phyloP scores from a whole-genome alignment of 2,113 vertebrate genomes.

The Cavia porcellus region DNA sequence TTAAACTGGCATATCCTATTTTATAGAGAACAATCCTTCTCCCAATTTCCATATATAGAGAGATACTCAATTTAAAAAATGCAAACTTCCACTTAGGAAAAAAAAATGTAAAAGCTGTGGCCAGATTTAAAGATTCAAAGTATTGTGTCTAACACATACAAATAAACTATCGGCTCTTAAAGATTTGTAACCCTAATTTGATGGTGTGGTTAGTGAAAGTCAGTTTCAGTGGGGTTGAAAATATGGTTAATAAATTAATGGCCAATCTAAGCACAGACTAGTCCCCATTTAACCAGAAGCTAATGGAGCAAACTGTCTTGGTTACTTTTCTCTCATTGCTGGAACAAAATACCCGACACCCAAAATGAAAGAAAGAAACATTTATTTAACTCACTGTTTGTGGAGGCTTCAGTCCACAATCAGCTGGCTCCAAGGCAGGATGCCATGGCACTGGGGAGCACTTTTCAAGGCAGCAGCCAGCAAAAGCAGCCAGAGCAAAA shows the following conservation, averaged over 20 bases:
- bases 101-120: background rate
- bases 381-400: no score
- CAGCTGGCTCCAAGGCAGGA: no score
- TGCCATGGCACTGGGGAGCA: no score
- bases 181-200: background rate
- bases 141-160: background rate
- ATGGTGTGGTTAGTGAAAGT: background rate
- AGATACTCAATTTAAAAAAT: background rate
- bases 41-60: background rate
- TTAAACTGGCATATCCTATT: slow-evolving; percentile 22
- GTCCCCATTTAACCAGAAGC: background rate
- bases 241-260: background rate
- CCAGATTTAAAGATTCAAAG: background rate
- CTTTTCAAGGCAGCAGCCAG: no score
- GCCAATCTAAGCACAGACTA: background rate
- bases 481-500: no score
- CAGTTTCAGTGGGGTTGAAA: background rate
- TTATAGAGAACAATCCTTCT: background rate
- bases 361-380: no score
- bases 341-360: no score
- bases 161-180: background rate
- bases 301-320: background rate
- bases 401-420: no score
- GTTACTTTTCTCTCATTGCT: no score
- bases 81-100: background rate